Evolutionary conservation across 2,888 invertebrate species (phyloP).

Genomic region (Plebejus anna): DNA sequence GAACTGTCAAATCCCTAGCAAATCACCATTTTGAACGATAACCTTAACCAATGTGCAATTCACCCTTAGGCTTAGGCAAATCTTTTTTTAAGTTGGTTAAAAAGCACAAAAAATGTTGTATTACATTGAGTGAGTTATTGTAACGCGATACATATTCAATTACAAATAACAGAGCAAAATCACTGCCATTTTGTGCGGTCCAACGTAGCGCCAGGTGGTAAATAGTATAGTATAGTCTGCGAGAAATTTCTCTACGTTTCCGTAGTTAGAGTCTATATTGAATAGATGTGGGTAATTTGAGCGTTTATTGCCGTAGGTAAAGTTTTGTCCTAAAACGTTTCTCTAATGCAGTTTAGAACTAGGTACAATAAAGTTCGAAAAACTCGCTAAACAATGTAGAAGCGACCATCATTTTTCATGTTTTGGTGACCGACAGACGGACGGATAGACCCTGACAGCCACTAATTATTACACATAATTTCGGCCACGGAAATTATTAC

Average conservation of each 20-base stretch:
- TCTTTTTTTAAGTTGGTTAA: no score
- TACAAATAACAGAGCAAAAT: not conserved
- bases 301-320: not conserved
- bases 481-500: no score
- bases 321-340: not conserved
- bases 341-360: conserved; percentile 8
- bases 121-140: no score
- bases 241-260: not conserved
- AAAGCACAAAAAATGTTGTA: no score
- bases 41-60: no score
- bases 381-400: not conserved
- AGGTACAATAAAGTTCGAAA: not conserved
- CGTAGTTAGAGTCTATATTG: not conserved
- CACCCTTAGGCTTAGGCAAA: no score
- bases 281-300: conserved; percentile 15
- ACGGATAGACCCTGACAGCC: no score
- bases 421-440: not conserved
- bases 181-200: not conserved
- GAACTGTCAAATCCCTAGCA: no score
- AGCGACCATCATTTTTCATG: not conserved
- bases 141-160: not conserved
- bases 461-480: no score
- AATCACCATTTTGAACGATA: no score
- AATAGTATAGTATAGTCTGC: conserved; percentile 1
- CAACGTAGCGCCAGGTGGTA: not conserved